These are phyloP conservation scores for Epistrophella euchroma DNA, from an alignment of 2,888 invertebrate species.

Conservation along the genomic window DNA sequence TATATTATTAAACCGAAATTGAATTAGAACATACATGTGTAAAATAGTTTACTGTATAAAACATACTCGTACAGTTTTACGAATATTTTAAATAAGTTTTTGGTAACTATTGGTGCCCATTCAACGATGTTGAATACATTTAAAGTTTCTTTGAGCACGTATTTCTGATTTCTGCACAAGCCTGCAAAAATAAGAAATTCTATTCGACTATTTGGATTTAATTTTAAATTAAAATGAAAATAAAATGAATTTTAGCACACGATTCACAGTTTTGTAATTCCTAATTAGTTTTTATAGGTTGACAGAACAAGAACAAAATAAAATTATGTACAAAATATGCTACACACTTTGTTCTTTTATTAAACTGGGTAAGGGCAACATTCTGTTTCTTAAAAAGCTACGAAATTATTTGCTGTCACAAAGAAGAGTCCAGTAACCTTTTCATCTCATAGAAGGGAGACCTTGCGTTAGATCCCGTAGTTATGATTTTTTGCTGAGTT, in stretches of 20 bases:
- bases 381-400: too few relatives aligned
- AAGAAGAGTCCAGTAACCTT: too few relatives aligned
- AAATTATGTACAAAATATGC: too few relatives aligned
- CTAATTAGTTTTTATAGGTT: conserved; percentile 53
- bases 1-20: not conserved
- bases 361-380: too few relatives aligned
- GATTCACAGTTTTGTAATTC: conserved; percentile 54
- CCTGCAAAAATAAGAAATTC: conserved; percentile 35
- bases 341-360: too few relatives aligned
- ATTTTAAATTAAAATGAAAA: conserved; percentile 54
- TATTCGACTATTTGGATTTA: conserved; percentile 61
- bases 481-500: too few relatives aligned
- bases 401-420: too few relatives aligned
- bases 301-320: not conserved
- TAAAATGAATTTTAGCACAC: conserved; percentile 37
- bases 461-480: too few relatives aligned
- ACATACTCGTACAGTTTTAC: conserved; percentile 15
- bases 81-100: conserved; percentile 75
- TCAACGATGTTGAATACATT: conserved; percentile 37
- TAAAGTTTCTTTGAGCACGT: conserved; percentile 51
- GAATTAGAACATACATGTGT: not conserved
- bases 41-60: not conserved
- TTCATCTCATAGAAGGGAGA: too few relatives aligned
- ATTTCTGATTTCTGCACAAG: conserved; percentile 59
- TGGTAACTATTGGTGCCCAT: conserved; percentile 71